phyloP scores from a whole-genome alignment of 2,113 vertebrate genomes.

The Cichladusa arquata region DNA sequence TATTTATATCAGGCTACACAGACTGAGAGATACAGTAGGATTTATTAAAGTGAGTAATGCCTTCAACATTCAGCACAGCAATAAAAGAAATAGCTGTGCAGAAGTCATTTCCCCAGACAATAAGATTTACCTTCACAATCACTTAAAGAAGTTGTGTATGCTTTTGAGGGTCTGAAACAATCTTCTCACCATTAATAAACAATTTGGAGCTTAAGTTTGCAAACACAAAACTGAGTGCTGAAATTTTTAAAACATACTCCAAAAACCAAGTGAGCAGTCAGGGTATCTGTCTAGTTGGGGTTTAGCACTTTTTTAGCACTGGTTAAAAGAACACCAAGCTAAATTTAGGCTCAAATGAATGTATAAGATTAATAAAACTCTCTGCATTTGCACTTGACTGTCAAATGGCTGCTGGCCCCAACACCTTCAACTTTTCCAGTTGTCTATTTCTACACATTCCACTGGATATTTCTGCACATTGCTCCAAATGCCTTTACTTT shows the following conservation, averaged over 20 bases:
- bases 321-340: background rate
- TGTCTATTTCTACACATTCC: background rate
- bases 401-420: background rate
- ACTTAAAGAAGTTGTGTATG: conserved; percentile 65
- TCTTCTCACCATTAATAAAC: conserved; percentile 52
- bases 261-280: background rate
- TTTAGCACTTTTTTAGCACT: background rate
- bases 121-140: conserved; percentile 75
- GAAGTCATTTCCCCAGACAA: conserved; percentile 76
- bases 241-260: background rate
- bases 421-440: background rate
- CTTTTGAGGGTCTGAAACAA: conserved; percentile 52
- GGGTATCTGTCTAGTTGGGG: background rate
- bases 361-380: background rate
- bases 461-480: background rate
- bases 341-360: background rate
- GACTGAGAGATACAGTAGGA: conserved; percentile 76
- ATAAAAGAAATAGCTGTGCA: conserved; percentile 75
- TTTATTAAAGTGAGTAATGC: conserved; percentile 81
- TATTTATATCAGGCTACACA: conserved; percentile 79
- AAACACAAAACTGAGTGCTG: background rate
- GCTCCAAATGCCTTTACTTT: background rate
- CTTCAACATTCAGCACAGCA: conserved; percentile 68
- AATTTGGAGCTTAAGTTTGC: conserved; percentile 47
- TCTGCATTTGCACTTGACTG: background rate